Conservation (phyloP, 2,888 invertebrate genomes). For the Tortrix viridana region DNA sequence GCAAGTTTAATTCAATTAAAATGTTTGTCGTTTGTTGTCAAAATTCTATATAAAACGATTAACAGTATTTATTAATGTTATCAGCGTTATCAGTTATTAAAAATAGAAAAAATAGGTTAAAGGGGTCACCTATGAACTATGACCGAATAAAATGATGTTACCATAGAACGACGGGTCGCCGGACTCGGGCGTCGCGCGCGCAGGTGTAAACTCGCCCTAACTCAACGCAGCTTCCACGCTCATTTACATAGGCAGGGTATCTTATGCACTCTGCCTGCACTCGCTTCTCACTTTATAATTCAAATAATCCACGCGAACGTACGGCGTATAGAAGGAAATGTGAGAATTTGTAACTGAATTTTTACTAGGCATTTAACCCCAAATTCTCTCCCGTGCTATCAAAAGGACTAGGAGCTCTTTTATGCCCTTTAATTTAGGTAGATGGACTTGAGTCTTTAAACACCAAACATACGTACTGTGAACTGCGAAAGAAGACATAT, state of each 20-base stretch:
- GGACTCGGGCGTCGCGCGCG: slow-evolving; percentile 40
- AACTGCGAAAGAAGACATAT: background rate
- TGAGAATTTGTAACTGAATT: slow-evolving; percentile 81
- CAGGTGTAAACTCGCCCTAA: slow-evolving; percentile 66
- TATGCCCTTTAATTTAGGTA: slow-evolving; percentile 39
- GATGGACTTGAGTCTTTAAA: slow-evolving; percentile 34
- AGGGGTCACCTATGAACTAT: slow-evolving; percentile 38
- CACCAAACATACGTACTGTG: slow-evolving; percentile 5
- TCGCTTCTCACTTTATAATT: slow-evolving; percentile 80
- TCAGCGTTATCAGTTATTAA: background rate
- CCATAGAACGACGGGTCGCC: slow-evolving; percentile 41
- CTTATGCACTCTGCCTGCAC: slow-evolving; percentile 78
- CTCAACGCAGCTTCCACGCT: slow-evolving; percentile 60
- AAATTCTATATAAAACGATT: too few relatives aligned
- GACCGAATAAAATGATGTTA: slow-evolving; percentile 23
- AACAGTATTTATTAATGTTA: background rate
- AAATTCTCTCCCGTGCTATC: slow-evolving; percentile 31
- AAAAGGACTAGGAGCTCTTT: slow-evolving; percentile 41
- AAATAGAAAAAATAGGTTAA: slow-evolving; percentile 12
- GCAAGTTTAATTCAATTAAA: background rate
- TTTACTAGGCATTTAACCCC: slow-evolving; percentile 48
- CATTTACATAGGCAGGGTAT: slow-evolving; percentile 76
- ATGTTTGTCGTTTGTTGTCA: background rate
- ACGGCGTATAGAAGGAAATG: slow-evolving; percentile 72
- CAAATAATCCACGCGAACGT: slow-evolving; percentile 72